Evolutionary conservation across 2,797 vertebrate genomes (phyloP), one percentile per base, ranked within the genome.

Genomic region (Crax fasciolata): DNA sequence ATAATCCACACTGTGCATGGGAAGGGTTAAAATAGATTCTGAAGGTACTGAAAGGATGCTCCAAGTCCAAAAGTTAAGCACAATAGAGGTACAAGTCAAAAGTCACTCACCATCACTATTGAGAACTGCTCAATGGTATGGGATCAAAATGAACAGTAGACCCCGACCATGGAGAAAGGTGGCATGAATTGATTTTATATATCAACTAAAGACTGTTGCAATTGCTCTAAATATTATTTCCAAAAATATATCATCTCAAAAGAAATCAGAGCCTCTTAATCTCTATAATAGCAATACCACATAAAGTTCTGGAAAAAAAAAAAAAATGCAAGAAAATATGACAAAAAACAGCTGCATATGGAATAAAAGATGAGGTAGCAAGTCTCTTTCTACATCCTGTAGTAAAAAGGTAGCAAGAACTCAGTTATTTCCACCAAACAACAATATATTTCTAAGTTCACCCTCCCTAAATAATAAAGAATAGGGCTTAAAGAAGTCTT

Each of bases 41-140:
- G 66, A 25, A 62, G 10, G n/a, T 41, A 70, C 6, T 32, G 46
- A 62, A 12, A 20, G 8, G 46, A 19, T 9, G 55, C 9, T 65
- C 44, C n/a, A 66, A 74, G 13, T 70, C 13, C 38, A 61, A 18
- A 61, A 28, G 10, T 49, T 76, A 77, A 73, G 20, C 76, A 61
- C 44, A 58, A 58, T 4, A 6, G n/a, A n/a, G 10, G 10, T 5
- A 5, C 17, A 68, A 59, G 17, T 49, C 32, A 54, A 81, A 76
- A 81, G 21, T 38, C 52, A 44, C 17, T 43, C 16, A 39, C 10
- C 52, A 35, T 32, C 32, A 24, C 20, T n/a, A 44, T 9, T 13
- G 27, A 82, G 39, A 76, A 73, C 51, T 43, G 27, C 13, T 35
- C 3, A 4, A 13, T 1, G 2, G 48, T 16, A 32, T 0, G 3